These are phyloP conservation scores for Seriola quinqueradiata DNA, from an alignment of 2,113 vertebrate species.

Conservation along the genomic window DNA sequence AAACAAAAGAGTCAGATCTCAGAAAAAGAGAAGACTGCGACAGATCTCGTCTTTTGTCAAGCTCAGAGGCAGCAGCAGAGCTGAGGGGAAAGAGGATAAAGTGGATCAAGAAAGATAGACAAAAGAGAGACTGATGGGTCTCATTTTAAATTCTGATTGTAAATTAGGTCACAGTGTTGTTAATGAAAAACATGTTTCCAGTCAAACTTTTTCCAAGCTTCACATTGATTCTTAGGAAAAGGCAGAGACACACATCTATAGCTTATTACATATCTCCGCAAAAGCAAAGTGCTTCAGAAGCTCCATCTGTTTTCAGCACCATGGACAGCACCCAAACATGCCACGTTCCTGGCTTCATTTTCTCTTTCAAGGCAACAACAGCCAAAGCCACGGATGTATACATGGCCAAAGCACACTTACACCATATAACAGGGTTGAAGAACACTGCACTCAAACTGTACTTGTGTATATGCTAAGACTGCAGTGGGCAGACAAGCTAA, in stretches of 20 bases:
- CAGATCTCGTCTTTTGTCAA: conserved; percentile 2
- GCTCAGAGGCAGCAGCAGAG: conserved; percentile 7
- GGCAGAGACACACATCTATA: background rate
- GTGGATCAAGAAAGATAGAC: too few species aligned
- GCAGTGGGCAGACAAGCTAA: conserved; percentile 5
- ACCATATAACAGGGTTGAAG: background rate
- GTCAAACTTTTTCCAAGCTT: background rate
- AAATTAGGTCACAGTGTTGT: conserved; percentile 27
- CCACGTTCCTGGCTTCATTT: background rate
- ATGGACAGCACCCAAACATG: conserved; percentile 36
- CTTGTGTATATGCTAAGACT: conserved; percentile 13
- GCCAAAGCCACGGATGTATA: background rate
- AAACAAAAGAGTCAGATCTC: conserved; percentile 21
- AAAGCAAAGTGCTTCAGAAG: background rate
- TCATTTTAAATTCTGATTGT: conserved; percentile 8
- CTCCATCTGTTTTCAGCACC: conserved; percentile 49
- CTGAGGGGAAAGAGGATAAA: background rate
- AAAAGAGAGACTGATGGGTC: background rate
- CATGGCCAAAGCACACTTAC: background rate
- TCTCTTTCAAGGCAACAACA: background rate
- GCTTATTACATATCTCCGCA: background rate
- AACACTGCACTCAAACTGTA: conserved; percentile 9
- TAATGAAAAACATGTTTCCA: conserved; percentile 1
- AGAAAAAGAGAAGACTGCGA: background rate
- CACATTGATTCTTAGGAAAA: background rate